Evolutionary conservation across 2,888 invertebrate species (phyloP).

Genomic region (Halocaridina rubra): DNA sequence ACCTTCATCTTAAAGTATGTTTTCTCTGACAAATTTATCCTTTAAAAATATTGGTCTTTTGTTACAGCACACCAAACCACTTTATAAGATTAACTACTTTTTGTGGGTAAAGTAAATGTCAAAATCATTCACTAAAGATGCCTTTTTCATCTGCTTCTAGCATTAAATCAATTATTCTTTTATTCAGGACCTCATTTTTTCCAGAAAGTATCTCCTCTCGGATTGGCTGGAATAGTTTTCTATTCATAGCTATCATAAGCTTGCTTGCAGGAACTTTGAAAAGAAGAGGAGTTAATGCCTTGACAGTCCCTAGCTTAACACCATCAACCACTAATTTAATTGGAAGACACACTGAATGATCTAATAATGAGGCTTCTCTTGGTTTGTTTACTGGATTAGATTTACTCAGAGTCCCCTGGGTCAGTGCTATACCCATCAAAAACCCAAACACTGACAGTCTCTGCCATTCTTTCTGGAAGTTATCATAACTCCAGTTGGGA

Average conservation of each 20-base stretch:
- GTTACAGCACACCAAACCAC: no score
- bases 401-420: slow-evolving; percentile 45
- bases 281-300: not conserved
- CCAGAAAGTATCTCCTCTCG: slow-evolving; percentile 25
- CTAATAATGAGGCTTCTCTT: slow-evolving; percentile 13
- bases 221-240: slow-evolving; percentile 2
- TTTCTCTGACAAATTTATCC: no score
- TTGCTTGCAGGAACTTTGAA: not conserved
- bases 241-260: not conserved
- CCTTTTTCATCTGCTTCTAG: slow-evolving; percentile 50
- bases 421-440: slow-evolving; percentile 10
- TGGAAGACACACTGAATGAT: not conserved
- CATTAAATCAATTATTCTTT: slow-evolving; percentile 34
- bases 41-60: no score
- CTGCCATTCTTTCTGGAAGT: slow-evolving; percentile 31
- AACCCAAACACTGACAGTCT: slow-evolving; percentile 22
- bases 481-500: slow-evolving; percentile 17
- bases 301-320: slow-evolving; percentile 21
- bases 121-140: slow-evolving; percentile 34
- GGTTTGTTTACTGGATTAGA: not conserved
- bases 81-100: no score
- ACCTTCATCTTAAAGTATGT: no score
- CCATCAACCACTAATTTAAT: not conserved
- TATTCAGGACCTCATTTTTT: slow-evolving; percentile 42
- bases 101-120: no score